A percentile compares a stretch with the other conserved stretches of the same genome.
Conservation (phyloP, 2,113 vertebrate species). For the Osmerus eperlanus region DNA sequence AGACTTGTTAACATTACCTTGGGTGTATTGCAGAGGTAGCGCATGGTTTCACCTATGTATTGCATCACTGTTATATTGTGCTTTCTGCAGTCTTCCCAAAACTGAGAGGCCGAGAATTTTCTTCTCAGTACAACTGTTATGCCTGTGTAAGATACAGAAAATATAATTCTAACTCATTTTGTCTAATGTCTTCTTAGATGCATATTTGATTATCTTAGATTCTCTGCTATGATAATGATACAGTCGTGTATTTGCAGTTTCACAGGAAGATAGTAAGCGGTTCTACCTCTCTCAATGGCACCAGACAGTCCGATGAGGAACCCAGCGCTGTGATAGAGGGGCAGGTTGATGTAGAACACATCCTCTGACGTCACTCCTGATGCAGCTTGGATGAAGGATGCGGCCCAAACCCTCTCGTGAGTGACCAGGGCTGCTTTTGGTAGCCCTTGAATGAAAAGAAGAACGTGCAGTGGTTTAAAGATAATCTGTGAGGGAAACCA, state of each 20-base stretch:
- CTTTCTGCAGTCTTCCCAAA: slow-evolving; percentile 90
- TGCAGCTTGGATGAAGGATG: slow-evolving; percentile 52
- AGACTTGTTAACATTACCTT: slow-evolving; percentile 59
- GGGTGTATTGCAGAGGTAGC: slow-evolving; percentile 82
- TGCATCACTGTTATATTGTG: slow-evolving; percentile 85
- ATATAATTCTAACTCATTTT: too few relatives aligned
- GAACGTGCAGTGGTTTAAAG: background rate
- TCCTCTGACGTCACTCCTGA: slow-evolving; percentile 68
- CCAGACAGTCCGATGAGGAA: slow-evolving; percentile 79
- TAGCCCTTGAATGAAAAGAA: slow-evolving; percentile 65
- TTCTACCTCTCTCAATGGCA: slow-evolving; percentile 78
- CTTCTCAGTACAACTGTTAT: slow-evolving; percentile 75
- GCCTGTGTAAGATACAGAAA: slow-evolving; percentile 59
- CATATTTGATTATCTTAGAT: too few relatives aligned
- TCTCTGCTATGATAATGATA: too few relatives aligned
- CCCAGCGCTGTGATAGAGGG: slow-evolving; percentile 82
- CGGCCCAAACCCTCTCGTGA: slow-evolving; percentile 69
- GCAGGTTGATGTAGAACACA: slow-evolving; percentile 79
- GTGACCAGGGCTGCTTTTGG: slow-evolving; percentile 80
- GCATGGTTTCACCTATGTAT: slow-evolving; percentile 89
- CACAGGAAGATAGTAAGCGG: background rate
- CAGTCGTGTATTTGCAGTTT: background rate
- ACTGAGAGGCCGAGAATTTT: slow-evolving; percentile 90
- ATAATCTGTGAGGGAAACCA: background rate
- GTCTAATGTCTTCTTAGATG: too few relatives aligned